A percentile compares a stretch with the other conserved stretches of the same genome.
Conservation (phyloP, 2,888 invertebrate species). For the Odontothrips loti region DNA sequence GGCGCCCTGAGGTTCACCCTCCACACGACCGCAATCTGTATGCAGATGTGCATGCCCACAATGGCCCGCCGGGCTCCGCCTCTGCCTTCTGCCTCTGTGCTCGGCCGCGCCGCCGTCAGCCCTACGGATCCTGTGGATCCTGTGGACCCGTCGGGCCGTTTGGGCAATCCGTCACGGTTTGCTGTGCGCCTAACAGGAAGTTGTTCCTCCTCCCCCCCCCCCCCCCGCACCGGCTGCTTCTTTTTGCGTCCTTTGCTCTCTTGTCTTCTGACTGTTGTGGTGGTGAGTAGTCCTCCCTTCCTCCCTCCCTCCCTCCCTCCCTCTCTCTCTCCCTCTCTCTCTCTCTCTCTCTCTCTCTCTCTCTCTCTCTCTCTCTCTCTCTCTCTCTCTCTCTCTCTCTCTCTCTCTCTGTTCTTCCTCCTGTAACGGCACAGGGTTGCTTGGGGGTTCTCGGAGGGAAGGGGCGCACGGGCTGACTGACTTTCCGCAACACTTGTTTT, state of each 20-base stretch:
- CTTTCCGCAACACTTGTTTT: not conserved
- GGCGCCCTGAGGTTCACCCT: no score
- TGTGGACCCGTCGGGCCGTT: not conserved
- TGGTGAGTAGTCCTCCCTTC: not conserved
- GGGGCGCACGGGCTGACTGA: not conserved
- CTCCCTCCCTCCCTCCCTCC: not conserved
- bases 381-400: constrained; percentile 1
- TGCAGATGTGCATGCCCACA: constrained; percentile 1
- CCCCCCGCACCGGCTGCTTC: not conserved
- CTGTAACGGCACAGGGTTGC: no score
- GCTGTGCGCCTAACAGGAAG: not conserved
- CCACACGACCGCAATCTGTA: not conserved
- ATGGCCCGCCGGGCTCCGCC: no score
- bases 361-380: not conserved
- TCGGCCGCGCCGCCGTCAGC: no score
- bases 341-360: not conserved
- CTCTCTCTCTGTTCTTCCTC: not conserved
- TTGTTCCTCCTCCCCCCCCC: not conserved
- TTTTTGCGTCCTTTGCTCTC: not conserved
- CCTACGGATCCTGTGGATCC: no score
- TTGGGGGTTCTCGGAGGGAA: no score
- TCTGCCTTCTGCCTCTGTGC: no score
- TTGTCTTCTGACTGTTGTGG: not conserved
- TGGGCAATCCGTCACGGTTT: not conserved
- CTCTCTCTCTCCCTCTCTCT: not conserved